Evolutionary conservation across 2,888 invertebrate species (phyloP).

Genomic region (Ceriagrion tenellum): DNA sequence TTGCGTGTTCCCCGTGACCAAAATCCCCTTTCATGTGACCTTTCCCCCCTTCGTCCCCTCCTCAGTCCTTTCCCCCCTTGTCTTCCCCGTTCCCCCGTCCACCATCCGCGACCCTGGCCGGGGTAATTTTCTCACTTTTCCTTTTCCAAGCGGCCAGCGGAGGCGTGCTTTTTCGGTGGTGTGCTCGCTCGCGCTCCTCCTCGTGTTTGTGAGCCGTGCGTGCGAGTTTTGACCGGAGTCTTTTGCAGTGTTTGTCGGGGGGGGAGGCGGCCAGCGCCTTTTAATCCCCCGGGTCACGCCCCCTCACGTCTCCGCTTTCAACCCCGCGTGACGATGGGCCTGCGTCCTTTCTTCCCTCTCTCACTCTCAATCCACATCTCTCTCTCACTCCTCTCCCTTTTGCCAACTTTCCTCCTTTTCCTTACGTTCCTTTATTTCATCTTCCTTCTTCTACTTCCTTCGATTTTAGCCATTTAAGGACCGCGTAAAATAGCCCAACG

Average conservation of each 20-base stretch:
- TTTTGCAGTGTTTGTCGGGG: neutral
- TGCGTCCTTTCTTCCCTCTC: neutral
- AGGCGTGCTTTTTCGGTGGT: neutral
- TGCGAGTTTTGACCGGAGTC: neutral
- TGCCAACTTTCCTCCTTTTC: too few relatives aligned
- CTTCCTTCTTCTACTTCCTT: too few relatives aligned
- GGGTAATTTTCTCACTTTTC: conserved; percentile 32
- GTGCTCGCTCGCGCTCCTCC: neutral
- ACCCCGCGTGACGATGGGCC: conserved; percentile 3
- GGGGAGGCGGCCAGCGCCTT: neutral
- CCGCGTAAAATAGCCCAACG: too few relatives aligned
- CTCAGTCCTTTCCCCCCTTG: too few relatives aligned
- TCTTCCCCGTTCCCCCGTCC: neutral
- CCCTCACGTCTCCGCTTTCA: conserved; percentile 7
- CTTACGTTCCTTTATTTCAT: too few relatives aligned
- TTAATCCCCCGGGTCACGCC: neutral
- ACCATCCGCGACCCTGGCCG: neutral
- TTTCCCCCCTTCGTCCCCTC: neutral
- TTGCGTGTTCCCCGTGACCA: neutral
- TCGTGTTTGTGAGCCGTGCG: neutral
- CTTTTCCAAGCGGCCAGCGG: neutral
- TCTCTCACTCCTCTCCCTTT: neutral
- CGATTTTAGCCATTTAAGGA: too few relatives aligned
- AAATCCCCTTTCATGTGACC: neutral
- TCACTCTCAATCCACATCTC: neutral